A percentile compares a stretch with the other conserved stretches of the same genome.
Conservation (phyloP, 2,113 vertebrate genomes). For the Otus sunia region DNA sequence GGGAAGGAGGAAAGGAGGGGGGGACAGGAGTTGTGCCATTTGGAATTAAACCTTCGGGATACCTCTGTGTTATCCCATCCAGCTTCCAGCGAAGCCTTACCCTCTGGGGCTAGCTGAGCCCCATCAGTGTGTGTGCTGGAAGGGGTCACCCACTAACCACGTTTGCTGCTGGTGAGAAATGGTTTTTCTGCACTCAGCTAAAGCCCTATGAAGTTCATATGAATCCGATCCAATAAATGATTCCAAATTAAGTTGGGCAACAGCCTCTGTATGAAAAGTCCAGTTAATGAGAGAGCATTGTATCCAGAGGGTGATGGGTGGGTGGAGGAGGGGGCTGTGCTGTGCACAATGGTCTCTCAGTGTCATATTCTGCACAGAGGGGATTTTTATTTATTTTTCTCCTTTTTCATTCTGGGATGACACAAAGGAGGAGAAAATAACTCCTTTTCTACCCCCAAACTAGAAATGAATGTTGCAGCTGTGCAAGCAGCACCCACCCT, state of each 20-base stretch:
- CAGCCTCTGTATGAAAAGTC: not conserved
- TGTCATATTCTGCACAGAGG: constrained; percentile 20
- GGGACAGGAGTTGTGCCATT: not conserved
- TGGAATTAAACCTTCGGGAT: not conserved
- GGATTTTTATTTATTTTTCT: constrained; percentile 34
- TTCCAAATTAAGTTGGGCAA: constrained; percentile 41
- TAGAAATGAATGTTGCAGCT: constrained; percentile 43
- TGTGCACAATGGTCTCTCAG: not conserved
- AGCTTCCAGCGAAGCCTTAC: not conserved
- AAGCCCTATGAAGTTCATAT: not conserved
- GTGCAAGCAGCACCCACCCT: constrained; percentile 18
- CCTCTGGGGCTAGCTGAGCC: not conserved
- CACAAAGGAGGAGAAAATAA: constrained; percentile 48
- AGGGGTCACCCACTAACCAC: not conserved
- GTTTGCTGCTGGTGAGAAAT: not conserved
- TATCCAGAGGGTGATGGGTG: not conserved
- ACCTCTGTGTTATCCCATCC: not conserved
- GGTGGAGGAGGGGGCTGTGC: not conserved
- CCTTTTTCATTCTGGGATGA: not conserved
- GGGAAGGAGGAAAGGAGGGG: accelerated
- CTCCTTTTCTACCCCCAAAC: not conserved
- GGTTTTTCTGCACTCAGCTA: not conserved
- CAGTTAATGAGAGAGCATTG: constrained; percentile 9
- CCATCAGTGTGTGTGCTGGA: not conserved
- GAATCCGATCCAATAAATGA: constrained; percentile 21